A percentile compares a stretch with the other conserved stretches of the same genome.
Conservation (phyloP, 2,888 invertebrate genomes). For the Syrphus vitripennis region DNA sequence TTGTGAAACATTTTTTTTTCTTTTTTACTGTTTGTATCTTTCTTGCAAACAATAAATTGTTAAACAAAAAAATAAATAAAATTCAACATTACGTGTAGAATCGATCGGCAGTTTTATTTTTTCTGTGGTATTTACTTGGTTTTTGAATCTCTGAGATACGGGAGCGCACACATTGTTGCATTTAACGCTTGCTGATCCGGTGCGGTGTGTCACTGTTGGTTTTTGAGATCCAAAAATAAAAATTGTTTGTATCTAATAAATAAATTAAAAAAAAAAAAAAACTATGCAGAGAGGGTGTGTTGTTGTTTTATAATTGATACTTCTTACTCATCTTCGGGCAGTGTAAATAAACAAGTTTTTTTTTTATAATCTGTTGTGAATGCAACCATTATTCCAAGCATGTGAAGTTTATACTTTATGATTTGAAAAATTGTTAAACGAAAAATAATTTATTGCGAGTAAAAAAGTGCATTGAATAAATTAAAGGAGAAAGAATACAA, state of each 20-base stretch:
- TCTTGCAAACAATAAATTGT: constrained; percentile 27
- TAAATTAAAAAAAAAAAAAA: no score
- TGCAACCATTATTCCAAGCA: constrained; percentile 36
- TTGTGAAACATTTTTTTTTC: constrained; percentile 30
- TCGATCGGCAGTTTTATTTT: constrained; percentile 24
- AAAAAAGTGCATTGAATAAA: constrained; percentile 14
- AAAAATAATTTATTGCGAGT: constrained; percentile 4
- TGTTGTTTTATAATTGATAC: constrained; percentile 4
- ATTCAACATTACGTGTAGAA: constrained; percentile 12
- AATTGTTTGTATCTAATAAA: constrained; percentile 14
- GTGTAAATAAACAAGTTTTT: constrained; percentile 67
- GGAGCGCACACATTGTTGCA: constrained; percentile 42
- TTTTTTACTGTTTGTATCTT: constrained; percentile 19
- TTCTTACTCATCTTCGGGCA: constrained; percentile 42
- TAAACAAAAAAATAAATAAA: background rate
- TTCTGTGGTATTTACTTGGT: constrained; percentile 7
- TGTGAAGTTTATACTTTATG: constrained; percentile 27
- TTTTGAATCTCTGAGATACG: constrained; percentile 22
- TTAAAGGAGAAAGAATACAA: background rate
- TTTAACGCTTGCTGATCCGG: constrained; percentile 24
- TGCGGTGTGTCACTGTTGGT: constrained; percentile 36
- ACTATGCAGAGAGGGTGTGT: constrained; percentile 18
- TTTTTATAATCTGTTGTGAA: constrained; percentile 48
- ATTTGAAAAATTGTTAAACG: background rate
- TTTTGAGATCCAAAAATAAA: constrained; percentile 25